Evolutionary conservation across 2,113 vertebrate species (phyloP).

Genomic region (Oceanodroma tethys): DNA sequence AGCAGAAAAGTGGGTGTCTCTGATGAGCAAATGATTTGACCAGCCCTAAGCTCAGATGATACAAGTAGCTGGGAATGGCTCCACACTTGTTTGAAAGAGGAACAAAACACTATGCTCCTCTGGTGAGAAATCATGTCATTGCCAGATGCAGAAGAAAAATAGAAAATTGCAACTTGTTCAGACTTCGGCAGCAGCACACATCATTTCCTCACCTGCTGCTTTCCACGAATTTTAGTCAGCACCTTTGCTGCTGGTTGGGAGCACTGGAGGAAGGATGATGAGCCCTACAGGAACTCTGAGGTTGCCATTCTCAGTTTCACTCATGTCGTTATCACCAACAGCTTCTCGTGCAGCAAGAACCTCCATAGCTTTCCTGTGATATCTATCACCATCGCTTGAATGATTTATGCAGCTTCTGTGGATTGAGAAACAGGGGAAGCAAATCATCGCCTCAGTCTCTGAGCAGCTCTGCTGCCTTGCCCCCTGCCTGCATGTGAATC

Average conservation of each 20-base stretch:
- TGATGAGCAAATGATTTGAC: background rate
- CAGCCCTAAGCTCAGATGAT: background rate
- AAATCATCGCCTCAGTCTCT: background rate
- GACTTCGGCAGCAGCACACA: background rate
- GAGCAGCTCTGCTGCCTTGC: background rate
- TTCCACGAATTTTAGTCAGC: background rate
- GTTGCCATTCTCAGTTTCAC: background rate
- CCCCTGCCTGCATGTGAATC: background rate
- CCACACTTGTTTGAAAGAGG: background rate
- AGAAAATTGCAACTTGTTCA: background rate
- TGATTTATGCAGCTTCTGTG: background rate
- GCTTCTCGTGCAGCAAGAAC: background rate
- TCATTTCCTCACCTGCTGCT: background rate
- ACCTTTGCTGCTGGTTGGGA: background rate
- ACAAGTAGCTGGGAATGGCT: background rate
- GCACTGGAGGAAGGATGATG: background rate
- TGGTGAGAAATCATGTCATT: background rate
- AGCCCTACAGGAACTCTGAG: background rate
- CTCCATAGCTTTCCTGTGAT: background rate
- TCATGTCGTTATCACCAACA: background rate
- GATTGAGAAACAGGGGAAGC: background rate
- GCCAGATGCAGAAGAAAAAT: background rate
- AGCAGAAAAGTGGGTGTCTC: background rate
- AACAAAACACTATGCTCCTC: background rate
- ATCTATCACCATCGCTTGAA: background rate